phyloP scores from a whole-genome alignment of 2,797 vertebrate genomes.

The Enteromius afrohamiltoni region DNA sequence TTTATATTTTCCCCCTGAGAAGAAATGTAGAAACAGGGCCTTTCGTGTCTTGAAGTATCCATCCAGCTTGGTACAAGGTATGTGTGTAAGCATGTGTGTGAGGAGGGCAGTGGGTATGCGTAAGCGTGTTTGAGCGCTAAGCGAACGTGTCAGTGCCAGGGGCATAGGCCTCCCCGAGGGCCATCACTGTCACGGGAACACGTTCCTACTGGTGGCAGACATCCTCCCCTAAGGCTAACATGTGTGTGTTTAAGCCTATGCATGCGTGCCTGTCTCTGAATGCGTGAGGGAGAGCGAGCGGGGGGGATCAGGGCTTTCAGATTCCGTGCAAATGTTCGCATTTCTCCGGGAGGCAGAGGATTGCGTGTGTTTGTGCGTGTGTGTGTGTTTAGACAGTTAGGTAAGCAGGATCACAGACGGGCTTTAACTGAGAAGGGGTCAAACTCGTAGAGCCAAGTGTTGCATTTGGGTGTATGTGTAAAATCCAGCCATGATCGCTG shows the following conservation, averaged over 20 bases:
- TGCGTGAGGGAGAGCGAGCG: conserved; percentile 16
- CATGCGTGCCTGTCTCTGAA: conserved; percentile 60
- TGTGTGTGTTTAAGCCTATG: conserved; percentile 55
- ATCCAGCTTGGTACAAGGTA: conserved; percentile 21
- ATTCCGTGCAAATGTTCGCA: conserved; percentile 56
- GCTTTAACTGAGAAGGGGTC: conserved; percentile 53
- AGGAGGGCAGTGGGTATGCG: conserved; percentile 16
- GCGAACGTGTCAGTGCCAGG: conserved; percentile 74
- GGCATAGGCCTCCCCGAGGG: conserved; percentile 68
- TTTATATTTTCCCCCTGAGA: background rate
- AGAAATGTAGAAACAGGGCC: background rate
- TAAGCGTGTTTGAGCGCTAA: conserved; percentile 65
- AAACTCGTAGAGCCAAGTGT: conserved; percentile 26
- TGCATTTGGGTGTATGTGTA: conserved; percentile 8
- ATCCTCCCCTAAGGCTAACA: conserved; percentile 59
- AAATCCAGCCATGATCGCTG: background rate
- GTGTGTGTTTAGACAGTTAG: conserved; percentile 49
- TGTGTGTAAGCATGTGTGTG: conserved; percentile 42
- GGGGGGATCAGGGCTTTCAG: conserved; percentile 26
- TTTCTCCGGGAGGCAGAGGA: conserved; percentile 45
- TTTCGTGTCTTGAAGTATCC: conserved; percentile 5
- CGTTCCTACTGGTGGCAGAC: conserved; percentile 71
- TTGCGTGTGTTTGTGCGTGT: conserved; percentile 30
- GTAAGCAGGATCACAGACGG: conserved; percentile 61
- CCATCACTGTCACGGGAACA: conserved; percentile 72